These are phyloP conservation scores for Pseudomyrmex dendroicus DNA, from an alignment of 1,140 invertebrate species.

Conservation along the genomic window DNA sequence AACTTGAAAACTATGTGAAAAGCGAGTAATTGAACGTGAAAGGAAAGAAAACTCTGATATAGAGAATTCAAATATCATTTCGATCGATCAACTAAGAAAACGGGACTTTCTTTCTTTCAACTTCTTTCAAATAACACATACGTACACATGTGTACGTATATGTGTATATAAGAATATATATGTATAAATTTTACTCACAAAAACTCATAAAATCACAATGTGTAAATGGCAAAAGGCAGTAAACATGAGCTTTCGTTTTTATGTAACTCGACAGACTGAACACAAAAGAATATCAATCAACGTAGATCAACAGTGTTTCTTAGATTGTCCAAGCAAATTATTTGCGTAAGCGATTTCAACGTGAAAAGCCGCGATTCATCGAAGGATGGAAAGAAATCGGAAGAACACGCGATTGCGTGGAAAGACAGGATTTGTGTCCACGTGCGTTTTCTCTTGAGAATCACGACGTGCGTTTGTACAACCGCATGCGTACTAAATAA, in stretches of 20 bases:
- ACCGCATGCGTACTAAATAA: background rate
- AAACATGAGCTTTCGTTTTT: background rate
- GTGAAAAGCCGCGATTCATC: background rate
- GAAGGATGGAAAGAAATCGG: constrained; percentile 48
- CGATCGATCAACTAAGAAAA: constrained; percentile 9
- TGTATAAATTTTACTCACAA: background rate
- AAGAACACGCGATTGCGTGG: constrained; percentile 15
- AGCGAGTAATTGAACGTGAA: constrained; percentile 30
- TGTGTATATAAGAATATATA: background rate
- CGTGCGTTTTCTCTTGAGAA: constrained; percentile 46
- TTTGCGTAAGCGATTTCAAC: background rate
- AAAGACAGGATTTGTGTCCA: constrained; percentile 39
- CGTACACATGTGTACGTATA: background rate
- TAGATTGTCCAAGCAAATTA: background rate
- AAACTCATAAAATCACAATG: constrained; percentile 6
- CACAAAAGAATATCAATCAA: background rate
- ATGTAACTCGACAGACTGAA: background rate
- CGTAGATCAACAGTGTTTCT: background rate
- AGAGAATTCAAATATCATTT: constrained; percentile 34
- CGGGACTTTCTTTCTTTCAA: constrained; percentile 22
- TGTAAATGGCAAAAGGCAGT: background rate
- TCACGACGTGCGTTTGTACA: background rate
- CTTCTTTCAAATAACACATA: background rate
- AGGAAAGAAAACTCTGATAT: background rate
- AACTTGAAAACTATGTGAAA: constrained; percentile 26